Conservation (phyloP, 2,113 vertebrate species). For the Pelvicachromis taeniatus region DNA sequence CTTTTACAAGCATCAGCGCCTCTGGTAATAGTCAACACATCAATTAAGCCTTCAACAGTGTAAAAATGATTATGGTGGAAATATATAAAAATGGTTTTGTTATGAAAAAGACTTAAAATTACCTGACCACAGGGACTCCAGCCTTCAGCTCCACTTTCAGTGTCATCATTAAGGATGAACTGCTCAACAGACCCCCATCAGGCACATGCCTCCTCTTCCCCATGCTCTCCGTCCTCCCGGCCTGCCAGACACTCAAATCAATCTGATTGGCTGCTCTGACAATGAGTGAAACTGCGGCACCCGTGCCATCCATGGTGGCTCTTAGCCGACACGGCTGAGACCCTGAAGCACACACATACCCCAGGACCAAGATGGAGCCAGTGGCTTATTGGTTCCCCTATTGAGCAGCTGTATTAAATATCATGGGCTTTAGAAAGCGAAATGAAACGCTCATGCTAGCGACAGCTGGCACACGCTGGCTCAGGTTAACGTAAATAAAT, state of each 20-base stretch:
- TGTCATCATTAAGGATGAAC: conserved; percentile 25
- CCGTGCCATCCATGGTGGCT: conserved; percentile 41
- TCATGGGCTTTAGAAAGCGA: conserved; percentile 73
- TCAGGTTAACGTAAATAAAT: conserved; percentile 71
- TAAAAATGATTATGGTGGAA: background rate
- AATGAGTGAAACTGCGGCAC: conserved; percentile 63
- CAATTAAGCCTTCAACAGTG: background rate
- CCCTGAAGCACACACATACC: background rate
- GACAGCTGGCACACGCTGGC: conserved; percentile 65
- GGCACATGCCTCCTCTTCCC: conserved; percentile 47
- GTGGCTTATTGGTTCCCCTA: conserved; percentile 19
- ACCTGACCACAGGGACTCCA: conserved; percentile 42
- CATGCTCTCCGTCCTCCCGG: conserved; percentile 38
- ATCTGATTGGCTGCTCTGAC: conserved; percentile 64
- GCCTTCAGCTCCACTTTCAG: conserved; percentile 15
- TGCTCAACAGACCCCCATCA: conserved; percentile 48
- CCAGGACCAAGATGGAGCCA: conserved; percentile 59
- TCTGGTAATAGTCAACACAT: background rate
- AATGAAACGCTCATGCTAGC: conserved; percentile 47
- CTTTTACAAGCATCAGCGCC: background rate
- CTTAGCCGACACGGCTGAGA: background rate
- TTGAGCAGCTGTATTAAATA: conserved; percentile 71
- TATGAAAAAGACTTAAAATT: background rate
- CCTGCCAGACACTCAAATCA: conserved; percentile 23
- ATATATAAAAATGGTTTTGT: background rate